These are phyloP conservation scores for Panorpa germanica DNA, from an alignment of 2,888 invertebrate species.

Conservation along the genomic window DNA sequence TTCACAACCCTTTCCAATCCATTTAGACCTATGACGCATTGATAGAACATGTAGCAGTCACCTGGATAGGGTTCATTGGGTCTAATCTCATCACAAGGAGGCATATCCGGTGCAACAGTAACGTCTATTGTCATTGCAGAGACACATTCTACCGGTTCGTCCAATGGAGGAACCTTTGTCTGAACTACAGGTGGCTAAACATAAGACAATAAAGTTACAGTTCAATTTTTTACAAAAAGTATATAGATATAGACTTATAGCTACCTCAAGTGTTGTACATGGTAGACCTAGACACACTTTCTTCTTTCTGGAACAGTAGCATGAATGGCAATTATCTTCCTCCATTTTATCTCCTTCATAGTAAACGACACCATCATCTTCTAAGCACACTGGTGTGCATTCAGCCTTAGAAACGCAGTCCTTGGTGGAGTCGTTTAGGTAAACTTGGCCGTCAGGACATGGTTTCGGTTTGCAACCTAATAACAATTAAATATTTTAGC, in stretches of 20 bases:
- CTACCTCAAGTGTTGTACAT: constrained; percentile 46
- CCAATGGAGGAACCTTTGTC: constrained; percentile 15
- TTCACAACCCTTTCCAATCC: constrained; percentile 36
- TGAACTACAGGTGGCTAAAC: constrained; percentile 6
- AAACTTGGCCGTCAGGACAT: constrained; percentile 56
- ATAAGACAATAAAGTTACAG: no score
- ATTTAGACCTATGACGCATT: constrained; percentile 33
- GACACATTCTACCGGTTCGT: constrained; percentile 29
- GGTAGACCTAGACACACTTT: constrained; percentile 53
- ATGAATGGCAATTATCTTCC: constrained; percentile 63
- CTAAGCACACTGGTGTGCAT: constrained; percentile 53
- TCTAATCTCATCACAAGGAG: constrained; percentile 26
- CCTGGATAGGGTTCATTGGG: constrained; percentile 39
- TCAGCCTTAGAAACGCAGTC: constrained; percentile 57
- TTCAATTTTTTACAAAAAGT: no score
- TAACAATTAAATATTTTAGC: no score
- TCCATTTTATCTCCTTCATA: constrained; percentile 62
- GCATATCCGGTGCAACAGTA: constrained; percentile 13
- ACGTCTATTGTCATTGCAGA: constrained; percentile 18
- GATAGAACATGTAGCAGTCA: constrained; percentile 50
- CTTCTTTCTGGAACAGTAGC: constrained; percentile 51
- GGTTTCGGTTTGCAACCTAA: constrained; percentile 57
- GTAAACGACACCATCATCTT: constrained; percentile 42
- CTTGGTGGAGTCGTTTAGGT: constrained; percentile 41
- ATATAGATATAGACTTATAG: no score